phyloP scores from a whole-genome alignment of 2,888 invertebrate genomes.

The Tenthredo livida region DNA sequence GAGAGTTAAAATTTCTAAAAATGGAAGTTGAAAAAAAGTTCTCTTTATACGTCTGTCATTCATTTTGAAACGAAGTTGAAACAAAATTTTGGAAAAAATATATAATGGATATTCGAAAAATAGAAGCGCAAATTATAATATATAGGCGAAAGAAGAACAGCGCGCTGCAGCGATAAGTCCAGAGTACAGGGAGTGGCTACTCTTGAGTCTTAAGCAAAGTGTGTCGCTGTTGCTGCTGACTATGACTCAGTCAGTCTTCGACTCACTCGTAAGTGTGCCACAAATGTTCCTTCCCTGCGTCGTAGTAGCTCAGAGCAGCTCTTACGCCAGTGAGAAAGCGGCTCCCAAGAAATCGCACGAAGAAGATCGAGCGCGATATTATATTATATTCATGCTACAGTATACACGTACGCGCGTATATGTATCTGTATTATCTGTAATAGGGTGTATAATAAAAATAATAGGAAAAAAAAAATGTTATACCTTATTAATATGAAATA shows the following conservation, averaged over 20 bases:
- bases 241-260: slow-evolving; percentile 52
- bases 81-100: not conserved
- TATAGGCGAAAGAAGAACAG: not conserved
- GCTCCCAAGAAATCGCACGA: slow-evolving; percentile 32
- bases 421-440: not conserved
- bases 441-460: not conserved
- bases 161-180: not conserved
- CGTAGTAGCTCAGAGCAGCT: slow-evolving; percentile 13
- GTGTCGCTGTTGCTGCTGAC: slow-evolving; percentile 48
- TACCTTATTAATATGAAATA: not conserved
- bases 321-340: slow-evolving; percentile 47
- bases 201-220: slow-evolving; percentile 43
- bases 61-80: not conserved
- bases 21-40: not conserved
- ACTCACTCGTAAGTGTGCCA: slow-evolving; percentile 53
- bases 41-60: not conserved
- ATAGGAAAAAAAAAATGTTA: not conserved
- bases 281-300: slow-evolving; percentile 48
- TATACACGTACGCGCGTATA: not conserved
- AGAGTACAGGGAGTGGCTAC: slow-evolving; percentile 18
- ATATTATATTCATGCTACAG: not conserved
- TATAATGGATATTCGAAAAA: not conserved
- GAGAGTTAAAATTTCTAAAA: not conserved
- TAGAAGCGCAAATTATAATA: not conserved
- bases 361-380: slow-evolving; percentile 35